Percentiles rank a stretch among this genome's conserved stretches.
phyloP scores from a whole-genome alignment of 2,113 vertebrate genomes.

The Protobothrops flavoviridis region DNA sequence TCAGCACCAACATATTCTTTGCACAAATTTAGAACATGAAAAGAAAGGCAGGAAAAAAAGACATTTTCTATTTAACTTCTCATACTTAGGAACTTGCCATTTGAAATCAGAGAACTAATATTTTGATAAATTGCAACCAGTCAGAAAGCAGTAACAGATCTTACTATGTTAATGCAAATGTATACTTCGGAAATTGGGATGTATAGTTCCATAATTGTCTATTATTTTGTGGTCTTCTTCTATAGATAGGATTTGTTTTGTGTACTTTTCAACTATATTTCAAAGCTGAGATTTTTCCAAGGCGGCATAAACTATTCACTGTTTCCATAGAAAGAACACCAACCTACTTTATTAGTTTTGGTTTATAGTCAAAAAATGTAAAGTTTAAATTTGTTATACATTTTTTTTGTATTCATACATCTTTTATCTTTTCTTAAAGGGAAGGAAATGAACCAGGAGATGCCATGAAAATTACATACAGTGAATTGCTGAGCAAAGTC shows the following conservation, averaged over 20 bases:
- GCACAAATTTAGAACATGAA: not conserved
- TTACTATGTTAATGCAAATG: not conserved
- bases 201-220: not conserved
- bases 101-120: not conserved
- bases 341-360: not conserved
- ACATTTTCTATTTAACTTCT: not conserved
- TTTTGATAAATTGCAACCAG: not conserved
- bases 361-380: not conserved
- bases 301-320: not conserved
- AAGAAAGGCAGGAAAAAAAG: not conserved
- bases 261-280: not conserved
- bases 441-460: conserved; percentile 94
- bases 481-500: conserved; percentile 84
- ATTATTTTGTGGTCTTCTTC: not conserved
- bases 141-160: not conserved
- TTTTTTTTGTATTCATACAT: not conserved
- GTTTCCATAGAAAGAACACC: not conserved
- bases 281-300: not conserved
- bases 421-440: conserved; percentile 70
- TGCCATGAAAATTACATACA: conserved; percentile 83
- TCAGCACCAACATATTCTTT: not conserved
- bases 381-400: not conserved
- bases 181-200: not conserved
- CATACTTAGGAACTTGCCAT: not conserved
- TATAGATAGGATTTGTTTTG: not conserved